phyloP scores from a whole-genome alignment of 1,140 invertebrate genomes.

The Leptestheria dahalacensis region DNA sequence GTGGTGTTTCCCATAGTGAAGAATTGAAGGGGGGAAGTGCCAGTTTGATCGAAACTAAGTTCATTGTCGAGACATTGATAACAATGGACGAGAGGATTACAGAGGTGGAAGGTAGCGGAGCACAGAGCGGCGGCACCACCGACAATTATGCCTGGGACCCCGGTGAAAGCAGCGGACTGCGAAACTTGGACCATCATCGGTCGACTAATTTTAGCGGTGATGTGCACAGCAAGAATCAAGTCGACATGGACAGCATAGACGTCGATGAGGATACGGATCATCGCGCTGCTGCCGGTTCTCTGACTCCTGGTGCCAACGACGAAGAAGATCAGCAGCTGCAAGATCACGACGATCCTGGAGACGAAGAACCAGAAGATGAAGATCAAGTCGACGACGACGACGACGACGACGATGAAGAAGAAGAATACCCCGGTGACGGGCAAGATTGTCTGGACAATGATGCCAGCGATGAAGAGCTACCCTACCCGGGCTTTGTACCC shows the following conservation, averaged over 20 bases:
- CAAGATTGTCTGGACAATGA: slow-evolving; percentile 21
- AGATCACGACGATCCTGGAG: slow-evolving; percentile 20
- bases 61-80: too few relatives aligned
- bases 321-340: slow-evolving; percentile 21
- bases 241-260: background rate
- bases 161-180: background rate
- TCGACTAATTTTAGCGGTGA: background rate
- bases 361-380: slow-evolving; percentile 20
- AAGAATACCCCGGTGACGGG: slow-evolving; percentile 20
- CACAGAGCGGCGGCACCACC: too few relatives aligned
- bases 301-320: slow-evolving; percentile 10
- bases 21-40: too few relatives aligned
- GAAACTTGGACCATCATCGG: background rate
- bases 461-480: slow-evolving; percentile 33
- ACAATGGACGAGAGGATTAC: too few relatives aligned
- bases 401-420: slow-evolving; percentile 18
- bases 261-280: background rate
- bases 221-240: background rate
- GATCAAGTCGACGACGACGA: slow-evolving; percentile 21
- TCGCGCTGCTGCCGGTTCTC: background rate
- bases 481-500: slow-evolving; percentile 76
- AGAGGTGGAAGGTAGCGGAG: too few relatives aligned
- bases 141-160: background rate
- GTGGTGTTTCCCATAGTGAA: too few relatives aligned
- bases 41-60: too few relatives aligned